Evolutionary conservation across 1,140 invertebrate species (phyloP), one percentile per base, ranked within the genome.

Genomic region (Aphelinus certus): DNA sequence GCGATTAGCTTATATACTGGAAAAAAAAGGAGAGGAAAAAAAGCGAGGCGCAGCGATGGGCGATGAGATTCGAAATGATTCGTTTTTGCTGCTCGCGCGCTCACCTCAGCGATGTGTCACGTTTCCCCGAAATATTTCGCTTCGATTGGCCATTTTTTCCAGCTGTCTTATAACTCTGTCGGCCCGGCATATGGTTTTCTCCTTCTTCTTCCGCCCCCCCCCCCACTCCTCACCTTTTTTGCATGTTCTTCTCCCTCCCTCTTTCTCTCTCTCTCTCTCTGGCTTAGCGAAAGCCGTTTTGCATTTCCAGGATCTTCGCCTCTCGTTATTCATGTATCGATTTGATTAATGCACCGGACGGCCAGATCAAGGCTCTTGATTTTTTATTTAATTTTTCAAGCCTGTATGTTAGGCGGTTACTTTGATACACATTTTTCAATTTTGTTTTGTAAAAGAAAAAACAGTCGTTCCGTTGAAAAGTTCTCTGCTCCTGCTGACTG

Each of bases 51-150:
- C 2, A 10, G 58, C 53, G 71, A 72, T 72, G 62, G 71, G 71
- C 71, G 71, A 65, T 63, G 71, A 72, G 71, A 72, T 72, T 72
- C 62, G 62, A 60, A 63, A 63, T 48, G 69, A 73, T 73, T 26
- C 26, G 26, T 26, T 26, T 26, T 26, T 26, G 26, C 0, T 26
- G 26, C 26, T 73, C 63, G 60, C 47, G 56, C 46, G 56, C 43
- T 61, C 63, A 58, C 9, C 48, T 68, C 62, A 46, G 42, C 65
- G 49, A 68, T 74, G 65, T 68, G 72, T 74, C 72, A 74, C 65
- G 72, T 74, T 74, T 74, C 72, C 66, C 77, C 55, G 67, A 71
- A 73, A 77, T 73, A 73, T 73, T 72, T 78, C 77, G 77, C 65
- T 63, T 73, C 65, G 67, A 71, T 70, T 64, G 62, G 51, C n/a